These are phyloP conservation scores for Morone saxatilis DNA, from an alignment of 2,113 vertebrate genomes.

Conservation along the genomic window DNA sequence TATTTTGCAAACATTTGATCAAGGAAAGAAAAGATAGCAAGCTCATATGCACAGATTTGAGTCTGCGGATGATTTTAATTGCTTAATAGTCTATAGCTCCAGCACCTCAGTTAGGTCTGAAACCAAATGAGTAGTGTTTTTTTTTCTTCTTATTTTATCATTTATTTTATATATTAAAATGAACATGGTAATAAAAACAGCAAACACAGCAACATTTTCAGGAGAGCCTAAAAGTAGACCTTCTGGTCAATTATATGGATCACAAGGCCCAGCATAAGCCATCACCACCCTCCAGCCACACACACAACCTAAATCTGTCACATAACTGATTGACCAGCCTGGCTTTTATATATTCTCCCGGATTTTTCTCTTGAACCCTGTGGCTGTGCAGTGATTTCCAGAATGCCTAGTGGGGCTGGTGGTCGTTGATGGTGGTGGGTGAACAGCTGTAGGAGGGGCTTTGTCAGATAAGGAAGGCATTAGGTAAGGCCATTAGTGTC, in stretches of 20 bases:
- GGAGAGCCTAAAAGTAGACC: slow-evolving; percentile 29
- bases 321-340: not conserved
- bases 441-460: slow-evolving; percentile 80
- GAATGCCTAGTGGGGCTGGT: slow-evolving; percentile 14
- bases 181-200: not conserved
- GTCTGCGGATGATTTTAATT: no score
- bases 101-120: no score
- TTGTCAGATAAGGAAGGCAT: slow-evolving; percentile 78
- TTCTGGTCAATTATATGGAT: slow-evolving; percentile 63
- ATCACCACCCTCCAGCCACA: slow-evolving; percentile 14
- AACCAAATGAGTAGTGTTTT: not conserved
- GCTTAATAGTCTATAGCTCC: no score
- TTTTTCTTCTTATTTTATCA: not conserved
- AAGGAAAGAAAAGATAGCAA: no score
- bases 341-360: slow-evolving; percentile 1
- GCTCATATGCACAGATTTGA: no score
- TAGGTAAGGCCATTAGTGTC: slow-evolving; percentile 79
- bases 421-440: slow-evolving; percentile 33
- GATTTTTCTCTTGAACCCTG: slow-evolving; percentile 46
- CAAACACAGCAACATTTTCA: not conserved
- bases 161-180: not conserved
- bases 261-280: slow-evolving; percentile 46
- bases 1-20: no score
- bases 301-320: slow-evolving; percentile 11
- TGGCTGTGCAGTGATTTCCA: slow-evolving; percentile 23